Evolutionary conservation across 2,888 invertebrate species (phyloP).

Genomic region (Trachelus iudaicus): DNA sequence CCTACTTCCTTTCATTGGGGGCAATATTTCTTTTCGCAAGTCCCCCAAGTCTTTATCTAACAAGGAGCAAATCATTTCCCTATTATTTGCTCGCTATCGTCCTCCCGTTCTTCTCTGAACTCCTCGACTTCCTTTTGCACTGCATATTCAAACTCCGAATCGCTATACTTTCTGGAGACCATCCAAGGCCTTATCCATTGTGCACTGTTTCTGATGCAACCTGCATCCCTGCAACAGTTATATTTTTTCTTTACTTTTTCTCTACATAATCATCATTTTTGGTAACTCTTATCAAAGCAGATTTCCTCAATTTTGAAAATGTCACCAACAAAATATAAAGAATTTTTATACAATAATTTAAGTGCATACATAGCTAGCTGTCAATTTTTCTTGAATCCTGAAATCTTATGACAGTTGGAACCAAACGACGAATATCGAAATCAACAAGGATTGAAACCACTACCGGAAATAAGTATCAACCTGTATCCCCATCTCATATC

Average conservation of each 20-base stretch:
- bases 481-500: background rate
- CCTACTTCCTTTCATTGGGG: conserved; percentile 59
- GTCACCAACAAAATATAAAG: background rate
- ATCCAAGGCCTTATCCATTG: conserved; percentile 63
- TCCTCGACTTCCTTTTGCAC: conserved; percentile 53
- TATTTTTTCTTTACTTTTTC: background rate
- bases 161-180: conserved; percentile 61
- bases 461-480: background rate
- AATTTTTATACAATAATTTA: background rate
- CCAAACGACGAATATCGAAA: background rate
- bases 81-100: conserved; percentile 66
- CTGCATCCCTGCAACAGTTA: background rate
- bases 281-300: background rate
- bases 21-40: conserved; percentile 63
- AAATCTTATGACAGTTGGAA: background rate
- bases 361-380: background rate
- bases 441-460: background rate
- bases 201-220: conserved; percentile 9
- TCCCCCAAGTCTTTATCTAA: conserved; percentile 60
- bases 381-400: background rate
- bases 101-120: conserved; percentile 43
- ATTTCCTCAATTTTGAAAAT: background rate
- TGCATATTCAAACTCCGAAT: conserved; percentile 49
- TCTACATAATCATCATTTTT: too few relatives aligned
- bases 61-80: conserved; percentile 67